Evolutionary conservation across 2,888 invertebrate species (phyloP).

Genomic region (Orthosia gracilis): DNA sequence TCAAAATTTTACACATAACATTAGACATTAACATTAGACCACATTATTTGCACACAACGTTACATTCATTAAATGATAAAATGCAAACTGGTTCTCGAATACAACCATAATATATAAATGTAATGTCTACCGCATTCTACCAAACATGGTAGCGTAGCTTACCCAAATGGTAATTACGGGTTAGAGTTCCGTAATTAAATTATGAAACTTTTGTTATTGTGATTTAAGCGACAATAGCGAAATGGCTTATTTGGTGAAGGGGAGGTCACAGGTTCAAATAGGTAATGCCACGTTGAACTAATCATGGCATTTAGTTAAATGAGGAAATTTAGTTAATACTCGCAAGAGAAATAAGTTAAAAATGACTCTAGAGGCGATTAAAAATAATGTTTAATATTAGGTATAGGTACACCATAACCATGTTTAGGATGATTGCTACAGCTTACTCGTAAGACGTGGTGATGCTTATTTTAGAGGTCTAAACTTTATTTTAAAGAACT

Average conservation of each 20-base stretch:
- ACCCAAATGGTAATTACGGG: slow-evolving; percentile 65
- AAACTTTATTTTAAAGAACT: too few relatives aligned
- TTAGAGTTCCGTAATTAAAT: slow-evolving; percentile 57
- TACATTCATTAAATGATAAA: slow-evolving; percentile 56
- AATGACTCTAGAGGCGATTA: too few relatives aligned
- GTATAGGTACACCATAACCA: too few relatives aligned
- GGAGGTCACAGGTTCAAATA: slow-evolving; percentile 36
- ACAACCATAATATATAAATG: slow-evolving; percentile 59
- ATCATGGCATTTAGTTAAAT: slow-evolving; percentile 1
- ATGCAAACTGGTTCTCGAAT: slow-evolving; percentile 53
- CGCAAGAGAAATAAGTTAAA: neutral
- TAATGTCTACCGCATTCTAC: slow-evolving; percentile 64
- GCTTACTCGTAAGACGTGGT: too few relatives aligned
- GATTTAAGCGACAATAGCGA: slow-evolving; percentile 31
- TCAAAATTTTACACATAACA: too few relatives aligned
- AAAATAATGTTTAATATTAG: too few relatives aligned
- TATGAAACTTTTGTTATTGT: slow-evolving; percentile 50
- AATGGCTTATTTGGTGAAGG: slow-evolving; percentile 24
- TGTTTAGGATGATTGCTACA: too few relatives aligned
- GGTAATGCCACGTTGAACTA: slow-evolving; percentile 14
- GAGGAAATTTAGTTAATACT: slow-evolving; percentile 7
- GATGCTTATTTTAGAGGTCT: too few relatives aligned
- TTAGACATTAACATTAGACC: neutral
- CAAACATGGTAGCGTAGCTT: slow-evolving; percentile 54
- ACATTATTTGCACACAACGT: slow-evolving; percentile 5